These are phyloP conservation scores for Catotricha subobsoleta DNA, from an alignment of 2,888 invertebrate species.

Conservation along the genomic window DNA sequence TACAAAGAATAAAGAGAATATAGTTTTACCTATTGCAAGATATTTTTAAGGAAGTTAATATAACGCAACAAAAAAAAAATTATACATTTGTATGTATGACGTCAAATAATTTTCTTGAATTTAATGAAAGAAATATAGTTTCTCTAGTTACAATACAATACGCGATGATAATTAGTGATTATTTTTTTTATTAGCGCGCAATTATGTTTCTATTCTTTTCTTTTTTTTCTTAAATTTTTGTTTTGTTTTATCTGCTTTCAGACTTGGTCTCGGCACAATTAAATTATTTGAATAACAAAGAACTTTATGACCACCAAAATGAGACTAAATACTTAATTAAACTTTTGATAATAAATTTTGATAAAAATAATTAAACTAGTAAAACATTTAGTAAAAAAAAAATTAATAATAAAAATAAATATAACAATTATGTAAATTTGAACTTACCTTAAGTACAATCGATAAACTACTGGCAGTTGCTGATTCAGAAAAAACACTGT, in stretches of 20 bases:
- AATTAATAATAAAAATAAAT: not conserved
- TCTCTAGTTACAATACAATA: no score
- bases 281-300: not conserved
- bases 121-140: no score
- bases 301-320: no score
- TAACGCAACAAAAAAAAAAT: no score
- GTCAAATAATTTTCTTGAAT: no score
- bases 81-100: no score
- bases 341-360: not conserved
- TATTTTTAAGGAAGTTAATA: no score
- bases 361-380: not conserved
- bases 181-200: not conserved
- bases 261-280: not conserved
- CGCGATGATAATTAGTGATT: no score
- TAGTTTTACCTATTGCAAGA: no score
- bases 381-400: not conserved
- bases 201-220: not conserved
- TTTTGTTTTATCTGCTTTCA: not conserved
- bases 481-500: slow-evolving; percentile 68
- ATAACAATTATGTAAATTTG: slow-evolving; percentile 1
- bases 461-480: slow-evolving; percentile 29
- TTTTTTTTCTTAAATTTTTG: not conserved
- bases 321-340: no score
- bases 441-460: slow-evolving; percentile 26
- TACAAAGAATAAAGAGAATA: no score